A percentile compares a stretch with the other conserved stretches of the same genome.
Conservation (phyloP, 2,113 vertebrate species). For the Aldabrachelys gigantea region DNA sequence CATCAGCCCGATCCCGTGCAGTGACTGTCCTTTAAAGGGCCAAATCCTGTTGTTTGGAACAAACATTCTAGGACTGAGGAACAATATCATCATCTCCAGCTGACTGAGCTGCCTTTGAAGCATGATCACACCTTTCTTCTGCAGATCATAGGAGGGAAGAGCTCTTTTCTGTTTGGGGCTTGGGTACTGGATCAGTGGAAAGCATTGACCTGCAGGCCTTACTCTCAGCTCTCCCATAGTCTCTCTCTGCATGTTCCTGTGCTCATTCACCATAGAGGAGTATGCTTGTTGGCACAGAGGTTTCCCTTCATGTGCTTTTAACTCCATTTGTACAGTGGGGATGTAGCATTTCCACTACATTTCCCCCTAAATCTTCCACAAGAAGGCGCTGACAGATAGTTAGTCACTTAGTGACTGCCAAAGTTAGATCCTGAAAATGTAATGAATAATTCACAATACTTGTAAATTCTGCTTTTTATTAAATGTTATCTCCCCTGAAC, state of each 20-base stretch:
- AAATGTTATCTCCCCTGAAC: not conserved
- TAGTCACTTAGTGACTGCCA: not conserved
- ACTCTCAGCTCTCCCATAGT: not conserved
- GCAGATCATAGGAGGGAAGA: not conserved
- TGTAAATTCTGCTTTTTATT: not conserved
- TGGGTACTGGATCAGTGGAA: not conserved
- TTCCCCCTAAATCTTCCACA: not conserved
- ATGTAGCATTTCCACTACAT: not conserved
- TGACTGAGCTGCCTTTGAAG: not conserved
- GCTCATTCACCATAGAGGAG: not conserved
- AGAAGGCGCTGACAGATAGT: not conserved
- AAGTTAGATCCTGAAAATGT: not conserved
- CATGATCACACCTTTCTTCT: not conserved
- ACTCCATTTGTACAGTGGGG: not conserved
- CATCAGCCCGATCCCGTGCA: not conserved
- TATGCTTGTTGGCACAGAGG: not conserved
- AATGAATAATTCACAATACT: not conserved
- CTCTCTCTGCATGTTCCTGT: not conserved
- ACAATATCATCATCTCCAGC: rapidly evolving
- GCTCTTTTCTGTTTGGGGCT: not conserved
- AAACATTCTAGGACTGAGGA: not conserved
- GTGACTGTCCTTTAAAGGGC: not conserved
- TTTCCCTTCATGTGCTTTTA: not conserved
- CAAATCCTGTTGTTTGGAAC: not conserved
- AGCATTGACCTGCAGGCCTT: not conserved